Evolutionary conservation across 1,140 invertebrate genomes (phyloP), one percentile per base, ranked within the genome.

Genomic region (Brevipalpus yothersi): DNA sequence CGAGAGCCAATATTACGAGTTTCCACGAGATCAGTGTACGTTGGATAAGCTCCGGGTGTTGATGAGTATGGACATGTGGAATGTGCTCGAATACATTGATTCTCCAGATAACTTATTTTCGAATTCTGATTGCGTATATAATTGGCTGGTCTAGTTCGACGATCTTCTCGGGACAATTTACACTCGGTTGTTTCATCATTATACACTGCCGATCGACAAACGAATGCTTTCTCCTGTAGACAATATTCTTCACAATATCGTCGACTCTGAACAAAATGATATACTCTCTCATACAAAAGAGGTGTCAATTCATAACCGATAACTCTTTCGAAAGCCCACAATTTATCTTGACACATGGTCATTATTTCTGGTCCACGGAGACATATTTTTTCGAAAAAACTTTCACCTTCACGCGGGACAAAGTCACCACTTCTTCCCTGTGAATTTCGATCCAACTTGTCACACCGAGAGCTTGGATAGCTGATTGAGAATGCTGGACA

Each of bases 341-440:
- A 71, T 60, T 68, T 68, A 31, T 70, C 72, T 21, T 68, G 67
- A 64, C 74, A 75, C 9, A 54, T 58, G 11, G 56, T 23, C n/a
- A 65, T 64, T 1, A 68, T 61, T 41, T 63, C 64, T 10, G 65
- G 64, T 17, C 62, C 74, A 63, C 72, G 63, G 8, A 76, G 63
- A 55, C 75, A 76, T 45, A 76, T 70, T 59, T 76, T 75, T 62
- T 76, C 75, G 65, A 73, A 76, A 61, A 73, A 76, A 61, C 70
- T 74, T 55, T 70, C 69, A 5, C 70, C 72, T 47, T 72, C 69
- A 41, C 69, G 65, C 12, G 67, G 63, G 0, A 69, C 67, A 12
- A 76, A 64, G 21, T 74, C 72, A 23, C 69, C 67, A 1, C 69
- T 67, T 10, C 73, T 62, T 1, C 73, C 73, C 65, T 75, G 73